Evolutionary conservation across 2,888 invertebrate species (phyloP).

Genomic region (Molanna angustata): DNA sequence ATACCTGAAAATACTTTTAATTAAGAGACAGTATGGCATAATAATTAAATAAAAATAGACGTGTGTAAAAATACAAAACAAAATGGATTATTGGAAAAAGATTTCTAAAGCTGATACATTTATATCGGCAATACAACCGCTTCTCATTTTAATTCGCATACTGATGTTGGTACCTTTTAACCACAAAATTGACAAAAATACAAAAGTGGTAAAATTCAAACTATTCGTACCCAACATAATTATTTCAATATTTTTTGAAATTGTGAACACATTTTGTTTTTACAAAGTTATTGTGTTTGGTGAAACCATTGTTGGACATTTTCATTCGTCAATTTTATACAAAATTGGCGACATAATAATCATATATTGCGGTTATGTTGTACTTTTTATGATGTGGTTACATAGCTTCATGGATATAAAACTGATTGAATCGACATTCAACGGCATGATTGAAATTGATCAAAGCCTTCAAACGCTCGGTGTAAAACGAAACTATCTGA

Average conservation of each 20-base stretch:
- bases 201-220: no score
- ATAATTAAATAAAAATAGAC: no score
- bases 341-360: conserved; percentile 2
- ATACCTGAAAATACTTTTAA: no score
- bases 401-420: not conserved
- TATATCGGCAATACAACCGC: not conserved
- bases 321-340: not conserved
- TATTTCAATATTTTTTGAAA: no score
- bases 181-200: not conserved
- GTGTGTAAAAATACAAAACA: no score
- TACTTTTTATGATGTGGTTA: not conserved
- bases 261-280: no score
- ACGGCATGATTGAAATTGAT: not conserved
- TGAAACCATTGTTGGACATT: conserved; percentile 8
- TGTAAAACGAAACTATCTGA: conserved; percentile 3
- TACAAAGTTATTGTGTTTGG: not conserved
- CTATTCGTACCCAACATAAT: no score
- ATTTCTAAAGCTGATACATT: not conserved
- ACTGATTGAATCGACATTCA: not conserved
- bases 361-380: not conserved
- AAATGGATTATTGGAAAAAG: no score
- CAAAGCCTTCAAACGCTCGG: not conserved
- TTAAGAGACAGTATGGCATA: no score
- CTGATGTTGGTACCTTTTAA: not conserved
- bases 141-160: not conserved